phyloP scores from a whole-genome alignment of 2,888 invertebrate genomes.

The Bellardia bayeri region DNA sequence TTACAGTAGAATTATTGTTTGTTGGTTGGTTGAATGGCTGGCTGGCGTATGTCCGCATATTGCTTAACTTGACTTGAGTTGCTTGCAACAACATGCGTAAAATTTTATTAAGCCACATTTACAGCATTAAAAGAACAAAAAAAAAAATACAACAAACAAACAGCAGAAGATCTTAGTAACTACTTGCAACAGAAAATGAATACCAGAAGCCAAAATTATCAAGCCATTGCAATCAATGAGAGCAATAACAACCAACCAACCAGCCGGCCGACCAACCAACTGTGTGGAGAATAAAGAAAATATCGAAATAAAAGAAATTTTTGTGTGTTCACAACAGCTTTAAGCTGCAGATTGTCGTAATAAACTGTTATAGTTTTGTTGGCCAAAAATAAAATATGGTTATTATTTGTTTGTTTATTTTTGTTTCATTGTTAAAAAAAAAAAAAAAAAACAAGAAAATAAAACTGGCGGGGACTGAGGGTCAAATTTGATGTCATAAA shows the following conservation, averaged over 20 bases:
- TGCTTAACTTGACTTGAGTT: conserved; percentile 8
- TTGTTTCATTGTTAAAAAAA: background rate
- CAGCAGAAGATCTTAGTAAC: conserved; percentile 27
- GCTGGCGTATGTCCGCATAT: background rate
- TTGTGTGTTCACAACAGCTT: background rate
- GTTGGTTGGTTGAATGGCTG: background rate
- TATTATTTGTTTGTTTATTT: conserved; percentile 31
- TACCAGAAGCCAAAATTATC: conserved; percentile 66
- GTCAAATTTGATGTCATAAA: conserved; percentile 63
- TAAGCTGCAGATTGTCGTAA: conserved; percentile 40
- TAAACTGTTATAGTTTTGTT: conserved; percentile 16
- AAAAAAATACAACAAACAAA: background rate
- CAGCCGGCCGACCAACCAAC: background rate
- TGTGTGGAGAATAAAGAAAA: conserved; percentile 49
- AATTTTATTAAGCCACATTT: conserved; percentile 63
- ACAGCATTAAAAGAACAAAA: conserved; percentile 29
- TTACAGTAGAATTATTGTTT: conserved; percentile 46
- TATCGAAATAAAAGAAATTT: conserved; percentile 27
- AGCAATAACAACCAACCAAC: conserved; percentile 25
- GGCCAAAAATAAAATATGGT: conserved; percentile 15
- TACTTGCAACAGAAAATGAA: conserved; percentile 37
- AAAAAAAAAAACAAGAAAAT: background rate
- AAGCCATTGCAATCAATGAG: conserved; percentile 64
- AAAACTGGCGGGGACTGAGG: conserved; percentile 1
- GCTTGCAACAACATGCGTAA: conserved; percentile 61